Evolutionary conservation across 2,888 invertebrate genomes (phyloP), one percentile per base, ranked within the genome.

Genomic region (Yponomeuta plumbellus): DNA sequence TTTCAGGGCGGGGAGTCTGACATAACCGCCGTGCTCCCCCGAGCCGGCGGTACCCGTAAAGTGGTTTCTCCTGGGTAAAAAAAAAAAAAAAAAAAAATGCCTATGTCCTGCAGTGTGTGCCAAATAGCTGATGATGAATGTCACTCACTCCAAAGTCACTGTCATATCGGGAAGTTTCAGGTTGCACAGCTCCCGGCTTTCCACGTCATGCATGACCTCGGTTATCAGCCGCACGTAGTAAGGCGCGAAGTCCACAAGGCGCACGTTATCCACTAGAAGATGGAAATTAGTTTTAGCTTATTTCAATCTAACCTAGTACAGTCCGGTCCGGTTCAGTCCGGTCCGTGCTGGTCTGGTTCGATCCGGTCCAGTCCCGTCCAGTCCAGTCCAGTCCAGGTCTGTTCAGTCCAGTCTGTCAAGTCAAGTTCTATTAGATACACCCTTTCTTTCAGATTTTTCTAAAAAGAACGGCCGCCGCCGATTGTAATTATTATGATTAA

Each of bases 211-310:
- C 44, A 83, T 70, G 0, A 83, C 80, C 22, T 78, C 76, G 1
- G 82, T 78, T 1, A 88, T 70, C 0, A 85, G 69, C 0, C 76
- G 69, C 2, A 77, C 66, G 56, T 81, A 76, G 68, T 85, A 88
- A 10, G 70, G 72, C 0, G 65, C 65, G 61, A 80, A 79, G 52
- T 77, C 72, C 0, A 80, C 68, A 3, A 86, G 68, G 0, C 76
- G 77, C 0, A 86, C 79, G 67, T 76, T 75, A 67, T 2, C 73
- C 2, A 81, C 88, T 88, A 72, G 22, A 79, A 83, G 68, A 1
- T 44, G 67, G 64, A 57, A 23, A 8, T n/a, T 21, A 10, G 13
- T 23, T 4, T 1, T n/a, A 63, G 17, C 10, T 6, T 23, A 11
- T 23, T n/a, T 8, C 26, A 21, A 13, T 10, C 11, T 23, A 61